A percentile compares a stretch with the other conserved stretches of the same genome.
Conservation (phyloP, 2,888 invertebrate genomes). For the Cremastobaeus sp. region DNA sequence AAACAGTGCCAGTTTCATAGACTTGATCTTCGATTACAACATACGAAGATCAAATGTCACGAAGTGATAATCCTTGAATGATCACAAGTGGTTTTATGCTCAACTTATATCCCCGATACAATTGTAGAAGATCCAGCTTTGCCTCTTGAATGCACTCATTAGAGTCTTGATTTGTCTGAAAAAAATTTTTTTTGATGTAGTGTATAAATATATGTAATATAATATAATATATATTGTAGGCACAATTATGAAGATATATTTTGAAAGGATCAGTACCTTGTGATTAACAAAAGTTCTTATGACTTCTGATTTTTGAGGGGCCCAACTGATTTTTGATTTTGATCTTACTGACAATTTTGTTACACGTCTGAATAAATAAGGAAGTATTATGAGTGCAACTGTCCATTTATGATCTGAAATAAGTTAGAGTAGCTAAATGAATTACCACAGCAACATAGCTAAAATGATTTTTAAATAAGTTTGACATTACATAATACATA, state of each 20-base stretch:
- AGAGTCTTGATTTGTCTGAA: background rate
- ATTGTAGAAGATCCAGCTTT: background rate
- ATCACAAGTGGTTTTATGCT: background rate
- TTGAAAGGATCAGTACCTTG: background rate
- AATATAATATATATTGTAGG: no score
- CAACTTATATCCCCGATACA: background rate
- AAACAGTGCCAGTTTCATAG: background rate
- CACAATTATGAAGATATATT: background rate
- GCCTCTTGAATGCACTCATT: background rate
- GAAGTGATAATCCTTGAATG: background rate
- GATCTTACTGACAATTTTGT: slow-evolving; percentile 5
- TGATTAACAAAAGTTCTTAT: slow-evolving; percentile 20
- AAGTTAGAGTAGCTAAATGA: no score
- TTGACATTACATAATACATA: slow-evolving; percentile 1
- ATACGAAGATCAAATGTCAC: background rate
- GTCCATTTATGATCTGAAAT: slow-evolving; percentile 24
- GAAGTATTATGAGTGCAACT: slow-evolving; percentile 13
- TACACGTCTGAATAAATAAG: slow-evolving; percentile 21
- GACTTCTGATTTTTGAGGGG: slow-evolving; percentile 12
- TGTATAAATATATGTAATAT: no score
- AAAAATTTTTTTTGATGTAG: no score
- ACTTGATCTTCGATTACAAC: background rate
- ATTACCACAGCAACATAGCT: background rate
- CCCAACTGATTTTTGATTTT: slow-evolving; percentile 15
- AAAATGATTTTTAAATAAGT: background rate